Conservation (phyloP, 2,888 invertebrate species). For the Ceraclea dissimilis region DNA sequence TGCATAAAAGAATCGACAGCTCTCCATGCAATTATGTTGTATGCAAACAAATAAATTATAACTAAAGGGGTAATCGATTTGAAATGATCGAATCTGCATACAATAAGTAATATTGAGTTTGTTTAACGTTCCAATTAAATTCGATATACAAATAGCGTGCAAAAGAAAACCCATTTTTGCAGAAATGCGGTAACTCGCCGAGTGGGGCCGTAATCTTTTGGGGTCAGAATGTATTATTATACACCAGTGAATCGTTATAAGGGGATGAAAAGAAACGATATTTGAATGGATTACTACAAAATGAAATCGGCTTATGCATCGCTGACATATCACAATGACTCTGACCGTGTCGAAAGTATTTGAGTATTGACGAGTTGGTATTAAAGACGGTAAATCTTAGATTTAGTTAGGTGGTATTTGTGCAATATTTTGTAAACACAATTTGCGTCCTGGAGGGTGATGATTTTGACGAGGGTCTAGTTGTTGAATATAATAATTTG, state of each 20-base stretch:
- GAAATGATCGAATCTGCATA: neutral
- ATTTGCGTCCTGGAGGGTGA: constrained; percentile 14
- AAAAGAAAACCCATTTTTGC: too few relatives aligned
- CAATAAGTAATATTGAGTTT: neutral
- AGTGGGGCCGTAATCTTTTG: too few relatives aligned
- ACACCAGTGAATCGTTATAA: neutral
- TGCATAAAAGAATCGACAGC: neutral
- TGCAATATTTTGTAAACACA: constrained; percentile 23
- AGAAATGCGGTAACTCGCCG: too few relatives aligned
- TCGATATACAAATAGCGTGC: too few relatives aligned
- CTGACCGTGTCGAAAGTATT: constrained; percentile 7
- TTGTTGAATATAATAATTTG: neutral
- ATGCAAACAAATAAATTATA: neutral
- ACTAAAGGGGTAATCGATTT: neutral
- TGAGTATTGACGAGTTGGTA: neutral
- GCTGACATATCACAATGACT: constrained; percentile 15
- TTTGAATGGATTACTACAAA: constrained; percentile 8
- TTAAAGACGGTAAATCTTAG: constrained; percentile 9
- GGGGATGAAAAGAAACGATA: constrained; percentile 11
- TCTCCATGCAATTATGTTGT: neutral
- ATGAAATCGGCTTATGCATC: constrained; percentile 7
- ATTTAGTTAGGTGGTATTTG: neutral
- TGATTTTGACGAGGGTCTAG: constrained; percentile 5
- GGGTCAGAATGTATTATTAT: neutral
- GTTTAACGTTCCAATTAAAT: too few relatives aligned